Percentiles rank a stretch among this genome's conserved stretches.
Conservation (phyloP, 2,113 vertebrate species). For the Calyptommatus sinebrachiatus region DNA sequence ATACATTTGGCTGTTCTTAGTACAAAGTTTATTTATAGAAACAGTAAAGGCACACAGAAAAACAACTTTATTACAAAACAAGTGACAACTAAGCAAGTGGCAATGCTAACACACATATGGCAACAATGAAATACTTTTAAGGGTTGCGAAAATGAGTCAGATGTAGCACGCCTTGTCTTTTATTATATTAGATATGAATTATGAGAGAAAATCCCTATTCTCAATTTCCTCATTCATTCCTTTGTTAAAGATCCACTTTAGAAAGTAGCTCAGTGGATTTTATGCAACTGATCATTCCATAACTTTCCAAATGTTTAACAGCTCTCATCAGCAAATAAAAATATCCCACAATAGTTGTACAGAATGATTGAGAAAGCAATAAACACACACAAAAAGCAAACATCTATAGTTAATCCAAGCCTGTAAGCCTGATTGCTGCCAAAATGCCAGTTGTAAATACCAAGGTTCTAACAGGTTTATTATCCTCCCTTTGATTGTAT, state of each 20-base stretch:
- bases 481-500: conserved; percentile 57
- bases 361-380: conserved; percentile 63
- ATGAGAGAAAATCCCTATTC: neutral
- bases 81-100: no score
- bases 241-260: neutral
- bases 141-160: no score
- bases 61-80: no score
- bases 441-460: conserved; percentile 54
- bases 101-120: no score
- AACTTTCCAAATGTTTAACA: conserved; percentile 59
- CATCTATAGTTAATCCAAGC: conserved; percentile 58
- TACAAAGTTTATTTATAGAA: no score
- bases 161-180: no score
- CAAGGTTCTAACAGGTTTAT: conserved; percentile 59
- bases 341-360: conserved; percentile 54
- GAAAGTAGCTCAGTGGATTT: conserved; percentile 10
- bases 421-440: conserved; percentile 38
- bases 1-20: no score
- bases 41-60: no score
- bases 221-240: neutral
- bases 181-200: no score
- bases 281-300: conserved; percentile 45
- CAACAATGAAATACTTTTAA: no score
- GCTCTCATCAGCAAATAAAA: conserved; percentile 68
- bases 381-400: conserved; percentile 54